Evolutionary conservation across 2,797 vertebrate species (phyloP).

Genomic region (Arnoldichthys spilopterus): DNA sequence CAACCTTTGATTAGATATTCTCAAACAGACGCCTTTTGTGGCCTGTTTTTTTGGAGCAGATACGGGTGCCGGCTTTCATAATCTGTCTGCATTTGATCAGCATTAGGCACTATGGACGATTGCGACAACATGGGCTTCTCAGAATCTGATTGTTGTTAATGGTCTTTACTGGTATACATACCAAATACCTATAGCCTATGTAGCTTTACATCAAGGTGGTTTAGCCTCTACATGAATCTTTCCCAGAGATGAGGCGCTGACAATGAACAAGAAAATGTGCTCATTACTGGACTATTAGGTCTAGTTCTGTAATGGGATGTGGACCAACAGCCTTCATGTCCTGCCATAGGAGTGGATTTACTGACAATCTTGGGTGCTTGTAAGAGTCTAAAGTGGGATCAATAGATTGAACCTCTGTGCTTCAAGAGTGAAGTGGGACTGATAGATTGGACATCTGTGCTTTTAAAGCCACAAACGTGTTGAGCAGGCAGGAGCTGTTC

Average conservation of each 20-base stretch:
- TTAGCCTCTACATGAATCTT: background rate
- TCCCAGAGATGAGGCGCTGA: background rate
- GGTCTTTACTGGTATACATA: background rate
- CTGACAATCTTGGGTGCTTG: slow-evolving; percentile 22
- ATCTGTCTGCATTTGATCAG: slow-evolving; percentile 9
- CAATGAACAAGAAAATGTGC: slow-evolving; percentile 7
- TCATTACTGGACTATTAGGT: slow-evolving; percentile 5
- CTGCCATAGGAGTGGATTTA: slow-evolving; percentile 43
- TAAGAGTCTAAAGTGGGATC: slow-evolving; percentile 37
- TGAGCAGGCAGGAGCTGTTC: slow-evolving; percentile 38
- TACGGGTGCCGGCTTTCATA: slow-evolving; percentile 30
- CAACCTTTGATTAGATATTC: background rate
- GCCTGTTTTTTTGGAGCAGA: slow-evolving; percentile 4
- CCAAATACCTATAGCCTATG: background rate
- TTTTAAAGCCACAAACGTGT: slow-evolving; percentile 34
- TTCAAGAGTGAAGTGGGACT: slow-evolving; percentile 10
- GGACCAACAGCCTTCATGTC: slow-evolving; percentile 18
- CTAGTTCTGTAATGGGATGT: slow-evolving; percentile 6
- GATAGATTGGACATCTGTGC: slow-evolving; percentile 14
- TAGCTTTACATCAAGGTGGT: too few relatives aligned
- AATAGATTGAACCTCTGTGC: slow-evolving; percentile 47
- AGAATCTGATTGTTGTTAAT: background rate
- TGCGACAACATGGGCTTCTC: background rate
- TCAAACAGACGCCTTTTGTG: background rate
- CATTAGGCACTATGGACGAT: background rate